Evolutionary conservation across 2,888 invertebrate genomes (phyloP).

Genomic region (Hemistola chrysoprasaria): DNA sequence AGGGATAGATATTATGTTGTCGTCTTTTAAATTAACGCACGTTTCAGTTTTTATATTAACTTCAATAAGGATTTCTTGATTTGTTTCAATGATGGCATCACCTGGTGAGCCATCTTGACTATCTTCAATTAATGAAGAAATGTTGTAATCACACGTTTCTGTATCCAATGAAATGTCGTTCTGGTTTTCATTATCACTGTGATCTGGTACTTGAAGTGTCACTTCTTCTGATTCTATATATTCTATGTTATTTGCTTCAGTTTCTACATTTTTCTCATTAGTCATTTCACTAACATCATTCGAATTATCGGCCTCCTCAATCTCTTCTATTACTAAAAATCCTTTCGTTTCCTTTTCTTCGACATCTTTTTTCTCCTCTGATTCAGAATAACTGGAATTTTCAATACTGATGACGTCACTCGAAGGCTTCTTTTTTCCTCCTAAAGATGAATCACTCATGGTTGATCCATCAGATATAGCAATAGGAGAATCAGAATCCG

Average conservation of each 20-base stretch:
- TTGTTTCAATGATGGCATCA: not conserved
- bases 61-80: slow-evolving; percentile 14
- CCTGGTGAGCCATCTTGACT: too few relatives aligned
- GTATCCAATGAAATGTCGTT: too few relatives aligned
- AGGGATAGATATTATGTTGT: too few relatives aligned
- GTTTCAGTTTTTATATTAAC: slow-evolving; percentile 47
- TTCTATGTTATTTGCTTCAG: not conserved
- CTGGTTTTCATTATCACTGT: too few relatives aligned
- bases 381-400: slow-evolving; percentile 71
- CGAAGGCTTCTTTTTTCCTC: slow-evolving; percentile 37
- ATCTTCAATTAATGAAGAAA: not conserved
- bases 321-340: slow-evolving; percentile 10
- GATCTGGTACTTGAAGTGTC: too few relatives aligned
- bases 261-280: slow-evolving; percentile 2
- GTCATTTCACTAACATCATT: slow-evolving; percentile 8
- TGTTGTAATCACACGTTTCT: too few relatives aligned
- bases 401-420: slow-evolving; percentile 69
- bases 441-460: slow-evolving; percentile 36
- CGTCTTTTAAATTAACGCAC: too few relatives aligned
- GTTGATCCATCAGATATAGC: slow-evolving; percentile 57
- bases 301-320: not conserved
- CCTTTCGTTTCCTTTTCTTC: not conserved
- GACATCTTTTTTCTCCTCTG: slow-evolving; percentile 41
- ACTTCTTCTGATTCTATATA: too few relatives aligned
- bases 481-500: slow-evolving; percentile 58